A percentile compares a stretch with the other conserved stretches of the same genome.
Conservation (phyloP, 2,113 vertebrate genomes). For the Ictidomys tridecemlineatus region DNA sequence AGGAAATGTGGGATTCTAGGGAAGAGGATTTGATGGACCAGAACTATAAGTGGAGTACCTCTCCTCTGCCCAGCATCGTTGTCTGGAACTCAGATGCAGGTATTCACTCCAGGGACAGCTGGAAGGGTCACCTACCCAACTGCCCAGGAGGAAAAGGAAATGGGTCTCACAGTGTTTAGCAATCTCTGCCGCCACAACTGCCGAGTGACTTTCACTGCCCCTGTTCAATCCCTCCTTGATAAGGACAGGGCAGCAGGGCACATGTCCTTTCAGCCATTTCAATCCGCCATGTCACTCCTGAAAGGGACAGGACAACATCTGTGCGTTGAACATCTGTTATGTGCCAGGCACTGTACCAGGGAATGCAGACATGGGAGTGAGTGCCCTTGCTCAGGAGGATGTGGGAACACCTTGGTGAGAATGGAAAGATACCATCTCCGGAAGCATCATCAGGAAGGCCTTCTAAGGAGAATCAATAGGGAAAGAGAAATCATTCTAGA, state of each 20-base stretch:
- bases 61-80: neutral
- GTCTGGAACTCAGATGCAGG: neutral
- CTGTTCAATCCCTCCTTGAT: neutral
- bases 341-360: neutral
- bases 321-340: neutral
- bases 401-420: slow-evolving; percentile 6
- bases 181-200: neutral
- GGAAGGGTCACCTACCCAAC: neutral
- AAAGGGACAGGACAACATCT: neutral
- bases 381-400: neutral
- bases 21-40: neutral
- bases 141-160: neutral
- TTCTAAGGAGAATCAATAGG: neutral
- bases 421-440: neutral
- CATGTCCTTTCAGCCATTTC: neutral
- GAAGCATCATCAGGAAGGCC: neutral
- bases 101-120: neutral
- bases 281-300: neutral
- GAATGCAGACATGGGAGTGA: neutral
- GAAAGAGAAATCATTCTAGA: neutral
- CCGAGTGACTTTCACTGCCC: neutral
- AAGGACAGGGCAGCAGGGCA: neutral
- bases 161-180: neutral
- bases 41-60: neutral
- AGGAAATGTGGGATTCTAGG: neutral